Evolutionary conservation across 2,888 invertebrate species (phyloP), one percentile per base, ranked within the genome.

Genomic region (Dicyrtoma fusca): DNA sequence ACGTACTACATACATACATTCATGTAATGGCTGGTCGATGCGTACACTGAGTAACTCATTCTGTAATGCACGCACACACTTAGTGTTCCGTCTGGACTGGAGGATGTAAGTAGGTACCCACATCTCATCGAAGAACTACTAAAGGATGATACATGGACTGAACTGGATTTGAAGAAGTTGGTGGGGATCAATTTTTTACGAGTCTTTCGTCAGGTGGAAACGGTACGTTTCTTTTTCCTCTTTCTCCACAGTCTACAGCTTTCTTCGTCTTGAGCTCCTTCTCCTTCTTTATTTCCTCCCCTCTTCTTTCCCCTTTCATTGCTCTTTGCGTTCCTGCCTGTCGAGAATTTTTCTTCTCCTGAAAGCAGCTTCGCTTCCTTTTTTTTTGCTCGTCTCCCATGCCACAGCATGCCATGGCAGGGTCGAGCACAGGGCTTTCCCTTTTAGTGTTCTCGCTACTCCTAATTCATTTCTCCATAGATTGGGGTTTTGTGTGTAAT

Each of bases 81-180:
- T n/a, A 87, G 87, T 83, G 91, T 93, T 34, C 93, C 94, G 1
- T 87, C 88, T 78, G 92, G 94, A 69, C 84, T 93, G 78, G 92
- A 92, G 84, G 92, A 93, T 83, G 92, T 92, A 75, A 92, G 92
- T 73, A 89, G 89, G 79, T 94, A 93, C 84, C 93, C 93, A 34
- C 89, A 92, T 82, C 85, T 93, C 79, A 85, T 94, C 82, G 92
- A 91, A 25, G 90, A 91, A 79, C 86, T 93, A 72, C 85, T 93
- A 78, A 90, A 90, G 76, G 92, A 92, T 84, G 90, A 91, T 72
- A 86, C 87, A 76, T 94, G 93, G 93, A 89, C 90, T 80, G 92
- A 92, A 82, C 88, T 89, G 63, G 92, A 92, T 84, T 88, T 93
- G 81, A 89, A 90, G 77, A 90, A 91, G 85, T 85, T 93, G 83